Evolutionary conservation across 1,140 invertebrate species (phyloP), one percentile per base, ranked within the genome.

Genomic region (Lethocerus indicus): DNA sequence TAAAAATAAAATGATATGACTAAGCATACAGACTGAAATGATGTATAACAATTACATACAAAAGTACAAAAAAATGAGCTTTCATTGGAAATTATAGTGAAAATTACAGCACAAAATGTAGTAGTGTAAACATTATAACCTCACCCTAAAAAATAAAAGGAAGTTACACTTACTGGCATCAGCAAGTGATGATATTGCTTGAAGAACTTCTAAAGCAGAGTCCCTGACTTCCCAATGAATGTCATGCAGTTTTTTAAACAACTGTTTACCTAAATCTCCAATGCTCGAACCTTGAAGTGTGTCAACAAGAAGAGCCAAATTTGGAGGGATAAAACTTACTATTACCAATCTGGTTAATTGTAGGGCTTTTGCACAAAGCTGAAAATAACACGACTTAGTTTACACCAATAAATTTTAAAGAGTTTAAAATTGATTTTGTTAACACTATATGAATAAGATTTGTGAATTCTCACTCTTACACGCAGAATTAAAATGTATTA

Each of bases 161-260:
- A n/a, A n/a, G n/a, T n/a, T n/a, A 16, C n/a, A 27, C 71, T 72
- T 68, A 84, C 81, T 83, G 16, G 71, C 63, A 64, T 75, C 72
- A 1, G 79, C 76, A 44, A 84, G 74, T 25, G 67, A 64, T 1
- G 77, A 73, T 53, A 83, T 75, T 1, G 78, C 75, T 23, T 71
- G 73, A 14, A 84, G 59, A 25, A 83, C 63, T 64, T 87, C 82
- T 3, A 85, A 59, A 0, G 78, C 76, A 3, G 74, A 79, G 54
- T 85, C 81, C 37, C 79, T 67, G 7, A 87, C 72, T 61, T 84
- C 81, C 82, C 82, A 85, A 29, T 74, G 68, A 9, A 68, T 59
- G 58, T 84, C 79, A 39, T 80, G 74, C 57, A 83, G 66, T 57
- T 80, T 78, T 60, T 72, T 73, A 5, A 72, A 74, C 0, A 87